These are phyloP conservation scores for Mesembrinibis cayennensis DNA, from an alignment of 2,113 vertebrate genomes.

Conservation along the genomic window DNA sequence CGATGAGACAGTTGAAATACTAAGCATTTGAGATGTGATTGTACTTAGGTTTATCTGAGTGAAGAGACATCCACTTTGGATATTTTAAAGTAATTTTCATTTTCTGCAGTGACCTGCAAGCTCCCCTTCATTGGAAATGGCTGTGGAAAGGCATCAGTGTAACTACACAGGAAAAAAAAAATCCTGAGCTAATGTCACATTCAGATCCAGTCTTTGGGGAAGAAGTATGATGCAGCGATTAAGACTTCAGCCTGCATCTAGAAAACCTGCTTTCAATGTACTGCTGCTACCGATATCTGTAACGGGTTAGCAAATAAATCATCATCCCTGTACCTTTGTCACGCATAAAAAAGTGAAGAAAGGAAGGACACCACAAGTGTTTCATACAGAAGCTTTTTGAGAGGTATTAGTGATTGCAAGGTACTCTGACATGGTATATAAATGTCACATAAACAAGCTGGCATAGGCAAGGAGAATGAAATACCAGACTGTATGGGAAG, in stretches of 20 bases:
- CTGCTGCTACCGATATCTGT: not conserved
- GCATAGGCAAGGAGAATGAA: not conserved
- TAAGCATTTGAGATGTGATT: not conserved
- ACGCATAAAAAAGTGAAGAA: not conserved
- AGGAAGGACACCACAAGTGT: not conserved
- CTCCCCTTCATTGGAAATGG: not conserved
- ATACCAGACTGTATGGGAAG: not conserved
- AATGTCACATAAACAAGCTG: not conserved
- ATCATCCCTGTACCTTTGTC: not conserved
- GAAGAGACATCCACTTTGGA: not conserved
- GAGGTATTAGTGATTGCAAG: not conserved
- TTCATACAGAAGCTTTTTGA: not conserved
- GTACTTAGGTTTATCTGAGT: not conserved
- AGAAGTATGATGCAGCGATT: not conserved
- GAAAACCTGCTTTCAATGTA: not conserved
- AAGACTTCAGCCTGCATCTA: not conserved
- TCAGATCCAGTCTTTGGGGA: not conserved
- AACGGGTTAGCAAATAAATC: not conserved
- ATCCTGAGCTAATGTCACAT: not conserved
- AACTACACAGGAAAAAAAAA: not conserved
- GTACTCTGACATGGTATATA: not conserved
- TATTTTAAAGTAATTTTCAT: not conserved
- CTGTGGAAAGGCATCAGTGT: not conserved
- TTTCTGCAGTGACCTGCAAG: not conserved
- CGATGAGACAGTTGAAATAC: not conserved